These are phyloP conservation scores for Sebastes miniatus DNA, from an alignment of 2,797 vertebrate genomes.

Conservation along the genomic window DNA sequence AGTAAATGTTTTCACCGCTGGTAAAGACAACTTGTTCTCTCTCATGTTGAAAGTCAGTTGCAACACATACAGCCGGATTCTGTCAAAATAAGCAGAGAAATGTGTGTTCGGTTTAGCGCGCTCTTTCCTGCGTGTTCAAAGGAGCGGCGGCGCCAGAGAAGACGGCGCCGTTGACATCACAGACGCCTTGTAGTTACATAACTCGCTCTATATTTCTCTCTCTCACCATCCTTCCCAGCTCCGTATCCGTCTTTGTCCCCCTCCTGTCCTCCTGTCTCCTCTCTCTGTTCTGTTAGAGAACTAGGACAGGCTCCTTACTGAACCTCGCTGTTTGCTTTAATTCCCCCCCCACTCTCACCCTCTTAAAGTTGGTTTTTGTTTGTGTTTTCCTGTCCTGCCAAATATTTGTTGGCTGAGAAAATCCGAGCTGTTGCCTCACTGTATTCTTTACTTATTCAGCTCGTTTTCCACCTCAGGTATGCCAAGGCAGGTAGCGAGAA, in stretches of 20 bases:
- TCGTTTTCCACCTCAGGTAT: background rate
- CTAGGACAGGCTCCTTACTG: conserved; percentile 44
- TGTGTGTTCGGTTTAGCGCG: conserved; percentile 21
- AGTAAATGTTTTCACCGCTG: conserved; percentile 39
- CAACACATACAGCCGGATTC: conserved; percentile 36
- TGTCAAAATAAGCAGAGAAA: conserved; percentile 51
- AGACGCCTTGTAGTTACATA: conserved; percentile 62
- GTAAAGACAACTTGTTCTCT: conserved; percentile 49
- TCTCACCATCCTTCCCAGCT: conserved; percentile 40
- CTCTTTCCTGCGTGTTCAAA: conserved; percentile 64
- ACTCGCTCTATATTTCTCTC: conserved; percentile 47
- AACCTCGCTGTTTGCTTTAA: conserved; percentile 45
- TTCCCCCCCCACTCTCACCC: conserved; percentile 1
- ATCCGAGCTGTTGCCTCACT: conserved; percentile 1
- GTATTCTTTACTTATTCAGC: conserved; percentile 21
- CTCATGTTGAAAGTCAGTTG: conserved; percentile 46
- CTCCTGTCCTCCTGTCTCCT: conserved; percentile 23
- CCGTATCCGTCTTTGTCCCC: conserved; percentile 37
- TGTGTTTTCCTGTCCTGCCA: conserved; percentile 21
- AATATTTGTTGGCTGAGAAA: conserved; percentile 58
- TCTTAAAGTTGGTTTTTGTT: conserved; percentile 14
- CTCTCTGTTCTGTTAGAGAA: conserved; percentile 42
- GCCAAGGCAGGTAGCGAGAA: background rate
- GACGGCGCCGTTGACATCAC: conserved; percentile 66
- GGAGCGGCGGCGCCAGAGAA: conserved; percentile 46